A percentile compares a stretch with the other conserved stretches of the same genome.
phyloP scores from a whole-genome alignment of 2,888 invertebrate species.

The Acanthoscelides obtectus region DNA sequence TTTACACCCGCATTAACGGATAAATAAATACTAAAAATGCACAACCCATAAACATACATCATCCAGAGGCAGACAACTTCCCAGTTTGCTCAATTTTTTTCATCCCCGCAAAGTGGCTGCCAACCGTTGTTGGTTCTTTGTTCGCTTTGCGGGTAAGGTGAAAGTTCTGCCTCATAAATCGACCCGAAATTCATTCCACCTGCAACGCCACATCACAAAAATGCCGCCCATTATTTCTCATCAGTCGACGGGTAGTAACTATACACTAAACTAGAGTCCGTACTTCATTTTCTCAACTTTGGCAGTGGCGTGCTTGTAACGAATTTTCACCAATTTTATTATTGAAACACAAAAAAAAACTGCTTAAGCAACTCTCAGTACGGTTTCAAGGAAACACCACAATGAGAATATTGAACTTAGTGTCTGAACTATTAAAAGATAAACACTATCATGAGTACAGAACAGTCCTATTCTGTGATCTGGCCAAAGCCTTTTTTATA shows the following conservation, averaged over 20 bases:
- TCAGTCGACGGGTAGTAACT: background rate
- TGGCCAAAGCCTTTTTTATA: too few species aligned
- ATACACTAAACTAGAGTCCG: background rate
- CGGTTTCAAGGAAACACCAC: too few species aligned
- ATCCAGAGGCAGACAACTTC: background rate
- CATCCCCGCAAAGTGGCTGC: background rate
- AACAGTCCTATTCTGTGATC: too few species aligned
- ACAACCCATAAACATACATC: background rate
- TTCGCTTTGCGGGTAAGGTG: background rate
- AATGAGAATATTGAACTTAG: too few species aligned
- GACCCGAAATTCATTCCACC: background rate
- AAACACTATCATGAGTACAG: too few species aligned
- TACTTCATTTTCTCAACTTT: background rate
- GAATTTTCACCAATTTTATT: too few species aligned
- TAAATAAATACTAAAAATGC: too few species aligned
- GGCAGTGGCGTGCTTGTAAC: background rate
- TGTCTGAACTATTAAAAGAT: too few species aligned
- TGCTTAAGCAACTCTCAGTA: too few species aligned
- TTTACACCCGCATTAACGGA: too few species aligned
- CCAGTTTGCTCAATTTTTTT: background rate
- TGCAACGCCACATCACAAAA: background rate
- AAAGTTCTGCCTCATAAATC: background rate
- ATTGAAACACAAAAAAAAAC: too few species aligned
- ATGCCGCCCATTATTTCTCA: background rate
- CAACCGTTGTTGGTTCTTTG: background rate